Evolutionary conservation across 30 jellyfish, hydroid and myxozoan genomes (phyloP), one percentile per base, ranked within the genome.

Genomic region (Hydractinia symbiolongicarpus): DNA sequence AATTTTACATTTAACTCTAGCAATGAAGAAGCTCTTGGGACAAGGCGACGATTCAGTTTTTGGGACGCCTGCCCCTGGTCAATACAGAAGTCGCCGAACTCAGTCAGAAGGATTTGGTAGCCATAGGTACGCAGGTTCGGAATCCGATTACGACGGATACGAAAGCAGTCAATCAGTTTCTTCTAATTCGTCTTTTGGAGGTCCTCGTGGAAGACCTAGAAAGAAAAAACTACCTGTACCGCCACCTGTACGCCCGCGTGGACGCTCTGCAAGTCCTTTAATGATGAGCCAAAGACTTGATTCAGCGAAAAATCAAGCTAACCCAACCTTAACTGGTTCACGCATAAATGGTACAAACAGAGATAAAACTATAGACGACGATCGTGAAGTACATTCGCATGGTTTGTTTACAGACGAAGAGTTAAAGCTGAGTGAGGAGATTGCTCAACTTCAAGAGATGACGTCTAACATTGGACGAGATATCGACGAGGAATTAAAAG

Each of bases 221-320:
- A 49, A 86, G 14, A 73, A 82, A 58, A 54, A 81, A 19, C 84
- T 84, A 80, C 84, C 81, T 79, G 89, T 82, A n/a, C 97, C 97
- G 11, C 79, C 81, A 8, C 97, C 97, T 61, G 73, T 86, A 51
- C 75, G 78, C 64, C 21, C 54, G 11, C 40, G 85, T n/a, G 95
- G 95, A 0, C 79, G 95, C 11, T 89, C 95, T 5, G 93, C 77
- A 67, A 89, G 95, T 56, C 97, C 97, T 16, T 61, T 30, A 6
- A 73, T 69, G 62, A 53, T 49, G n/a, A 78, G 70, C n/a, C 77
- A 79, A 53, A 8, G 60, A 20, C 80, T 8, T 19, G 16, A 20
- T 7, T 7, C 67, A 8, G 15, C 17, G 8, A 53, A 71, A 9
- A 30, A 2, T 19, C 61, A 9, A 9, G 30, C 68, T 7, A 11